These are phyloP conservation scores for Folsomia candida DNA, from an alignment of 2,888 invertebrate species.

Conservation along the genomic window DNA sequence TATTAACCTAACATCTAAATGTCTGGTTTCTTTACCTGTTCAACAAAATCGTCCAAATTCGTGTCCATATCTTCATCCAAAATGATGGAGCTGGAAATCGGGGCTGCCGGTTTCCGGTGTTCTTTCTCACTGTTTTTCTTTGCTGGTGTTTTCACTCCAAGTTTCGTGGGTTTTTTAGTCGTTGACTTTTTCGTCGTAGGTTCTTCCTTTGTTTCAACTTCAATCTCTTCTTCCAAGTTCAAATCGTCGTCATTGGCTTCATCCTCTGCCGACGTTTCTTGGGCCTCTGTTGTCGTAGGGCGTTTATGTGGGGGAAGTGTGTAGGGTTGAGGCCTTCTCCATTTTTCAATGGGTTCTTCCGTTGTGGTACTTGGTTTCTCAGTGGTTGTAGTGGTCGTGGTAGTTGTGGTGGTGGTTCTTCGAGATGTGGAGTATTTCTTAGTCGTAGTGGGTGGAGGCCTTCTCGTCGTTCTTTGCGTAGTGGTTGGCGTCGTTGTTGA, in stretches of 20 bases:
- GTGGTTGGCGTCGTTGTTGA: conserved; percentile 36
- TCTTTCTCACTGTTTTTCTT: conserved; percentile 52
- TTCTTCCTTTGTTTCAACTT: conserved; percentile 57
- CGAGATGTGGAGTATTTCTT: background rate
- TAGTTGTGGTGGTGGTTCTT: conserved; percentile 29
- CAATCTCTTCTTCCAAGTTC: conserved; percentile 51
- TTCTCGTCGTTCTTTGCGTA: conserved; percentile 48
- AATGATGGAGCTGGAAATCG: conserved; percentile 12
- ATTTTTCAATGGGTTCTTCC: conserved; percentile 39
- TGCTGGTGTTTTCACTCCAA: conserved; percentile 55
- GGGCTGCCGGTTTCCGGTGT: conserved; percentile 18
- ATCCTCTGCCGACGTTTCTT: conserved; percentile 51
- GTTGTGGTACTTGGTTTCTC: conserved; percentile 51
- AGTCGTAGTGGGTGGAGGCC: conserved; percentile 48
- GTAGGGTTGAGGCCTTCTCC: conserved; percentile 45
- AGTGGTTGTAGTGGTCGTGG: conserved; percentile 50
- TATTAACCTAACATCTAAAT: background rate
- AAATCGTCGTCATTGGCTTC: conserved; percentile 53
- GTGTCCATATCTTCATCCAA: conserved; percentile 47
- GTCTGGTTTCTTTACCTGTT: conserved; percentile 38
- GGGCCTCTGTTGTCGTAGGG: conserved; percentile 52
- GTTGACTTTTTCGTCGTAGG: conserved; percentile 52
- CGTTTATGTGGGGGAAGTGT: conserved; percentile 45
- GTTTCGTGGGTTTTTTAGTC: conserved; percentile 54
- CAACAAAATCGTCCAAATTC: conserved; percentile 49